Evolutionary conservation across 2,113 vertebrate genomes (phyloP).

Genomic region (Engraulis encrasicolus): DNA sequence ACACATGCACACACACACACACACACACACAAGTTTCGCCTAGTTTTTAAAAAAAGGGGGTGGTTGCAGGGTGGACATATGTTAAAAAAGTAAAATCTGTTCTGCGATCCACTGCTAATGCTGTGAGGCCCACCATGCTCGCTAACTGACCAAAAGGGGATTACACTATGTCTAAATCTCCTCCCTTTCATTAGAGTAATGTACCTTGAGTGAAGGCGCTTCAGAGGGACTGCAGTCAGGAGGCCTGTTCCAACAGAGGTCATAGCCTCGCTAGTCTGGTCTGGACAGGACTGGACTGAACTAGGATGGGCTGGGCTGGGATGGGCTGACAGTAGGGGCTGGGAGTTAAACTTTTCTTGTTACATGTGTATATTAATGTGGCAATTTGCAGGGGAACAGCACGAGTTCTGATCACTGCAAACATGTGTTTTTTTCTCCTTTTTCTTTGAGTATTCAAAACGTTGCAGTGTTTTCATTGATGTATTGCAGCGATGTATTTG

Average conservation of each 20-base stretch:
- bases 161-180: slow-evolving; percentile 15
- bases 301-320: neutral
- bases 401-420: too few relatives aligned
- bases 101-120: neutral
- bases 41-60: neutral
- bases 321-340: neutral
- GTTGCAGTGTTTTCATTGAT: too few relatives aligned
- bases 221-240: neutral
- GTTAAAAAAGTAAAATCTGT: neutral
- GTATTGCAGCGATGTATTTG: too few relatives aligned
- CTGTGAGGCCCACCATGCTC: slow-evolving; percentile 17
- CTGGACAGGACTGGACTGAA: neutral
- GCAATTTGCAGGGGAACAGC: too few relatives aligned
- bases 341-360: too few relatives aligned
- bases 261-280: neutral
- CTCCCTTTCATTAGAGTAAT: slow-evolving; percentile 12
- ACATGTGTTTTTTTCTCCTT: too few relatives aligned
- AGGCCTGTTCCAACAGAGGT: neutral
- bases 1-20: neutral
- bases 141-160: slow-evolving; percentile 6
- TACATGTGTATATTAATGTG: too few relatives aligned
- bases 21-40: neutral
- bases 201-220: neutral
- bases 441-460: too few relatives aligned
- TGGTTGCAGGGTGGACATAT: too few relatives aligned